Conservation (phyloP, 2,113 vertebrate genomes). For the Neodontobutis hainanensis region DNA sequence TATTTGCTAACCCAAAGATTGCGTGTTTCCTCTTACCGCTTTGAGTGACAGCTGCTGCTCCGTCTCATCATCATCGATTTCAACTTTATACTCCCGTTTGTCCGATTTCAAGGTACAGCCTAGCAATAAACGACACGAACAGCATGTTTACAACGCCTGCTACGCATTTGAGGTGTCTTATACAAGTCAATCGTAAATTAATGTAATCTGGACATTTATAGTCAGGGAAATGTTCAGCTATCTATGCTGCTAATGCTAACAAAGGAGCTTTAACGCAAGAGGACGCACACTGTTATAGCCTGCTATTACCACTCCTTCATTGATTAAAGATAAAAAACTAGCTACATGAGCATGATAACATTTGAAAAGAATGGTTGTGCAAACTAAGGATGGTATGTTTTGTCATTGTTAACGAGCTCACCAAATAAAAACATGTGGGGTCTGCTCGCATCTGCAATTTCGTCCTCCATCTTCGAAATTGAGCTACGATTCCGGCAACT, state of each 20-base stretch:
- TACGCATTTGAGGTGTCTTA: fast-evolving
- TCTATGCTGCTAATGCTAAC: slow-evolving; percentile 43
- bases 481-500: slow-evolving; percentile 43
- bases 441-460: slow-evolving; percentile 72
- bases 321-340: not conserved
- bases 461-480: slow-evolving; percentile 77
- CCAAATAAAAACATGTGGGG: slow-evolving; percentile 83
- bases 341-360: slow-evolving; percentile 1
- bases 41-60: slow-evolving; percentile 83
- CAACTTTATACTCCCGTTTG: slow-evolving; percentile 78
- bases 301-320: not conserved
- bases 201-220: too few relatives aligned
- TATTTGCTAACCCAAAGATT: too few relatives aligned
- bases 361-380: slow-evolving; percentile 7
- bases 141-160: not conserved
- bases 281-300: not conserved
- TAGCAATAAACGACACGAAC: slow-evolving; percentile 23
- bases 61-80: slow-evolving; percentile 78
- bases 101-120: slow-evolving; percentile 79
- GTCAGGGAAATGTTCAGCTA: too few relatives aligned
- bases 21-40: slow-evolving; percentile 65
- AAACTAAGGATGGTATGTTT: not conserved
- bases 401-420: slow-evolving; percentile 57
- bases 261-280: slow-evolving; percentile 61
- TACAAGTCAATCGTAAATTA: not conserved